phyloP scores from a whole-genome alignment of 2,113 vertebrate genomes.

The Toxotes jaculatrix region DNA sequence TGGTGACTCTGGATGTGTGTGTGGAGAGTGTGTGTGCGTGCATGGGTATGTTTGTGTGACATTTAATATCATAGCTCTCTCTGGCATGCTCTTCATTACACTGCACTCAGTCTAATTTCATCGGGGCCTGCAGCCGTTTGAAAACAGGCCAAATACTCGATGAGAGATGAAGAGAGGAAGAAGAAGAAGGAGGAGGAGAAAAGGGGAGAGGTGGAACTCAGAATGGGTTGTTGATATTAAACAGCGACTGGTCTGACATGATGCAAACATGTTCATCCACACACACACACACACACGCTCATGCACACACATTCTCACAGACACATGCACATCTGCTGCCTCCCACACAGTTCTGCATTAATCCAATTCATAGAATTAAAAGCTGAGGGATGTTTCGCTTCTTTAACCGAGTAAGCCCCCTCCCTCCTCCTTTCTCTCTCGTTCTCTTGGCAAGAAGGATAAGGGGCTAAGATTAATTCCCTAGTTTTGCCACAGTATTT shows the following conservation, averaged over 20 bases:
- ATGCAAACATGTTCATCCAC: constrained; percentile 49
- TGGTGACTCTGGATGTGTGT: background rate
- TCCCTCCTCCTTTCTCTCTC: constrained; percentile 2
- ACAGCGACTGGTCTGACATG: constrained; percentile 58
- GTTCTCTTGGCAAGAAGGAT: constrained; percentile 44
- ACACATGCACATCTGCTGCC: constrained; percentile 29
- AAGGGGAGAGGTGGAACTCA: constrained; percentile 55
- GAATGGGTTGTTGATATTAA: constrained; percentile 72
- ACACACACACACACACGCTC: background rate
- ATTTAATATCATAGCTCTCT: constrained; percentile 74
- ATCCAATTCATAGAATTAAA: constrained; percentile 78
- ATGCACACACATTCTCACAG: constrained; percentile 2
- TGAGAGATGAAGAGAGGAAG: constrained; percentile 63
- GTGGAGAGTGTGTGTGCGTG: constrained; percentile 16
- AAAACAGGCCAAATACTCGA: constrained; percentile 70
- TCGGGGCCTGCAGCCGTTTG: constrained; percentile 73
- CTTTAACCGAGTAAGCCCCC: constrained; percentile 17
- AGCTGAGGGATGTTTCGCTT: constrained; percentile 69
- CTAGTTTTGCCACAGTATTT: constrained; percentile 69
- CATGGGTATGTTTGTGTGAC: constrained; percentile 54
- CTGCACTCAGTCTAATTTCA: constrained; percentile 80
- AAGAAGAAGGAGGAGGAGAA: constrained; percentile 22
- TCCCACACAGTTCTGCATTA: constrained; percentile 63
- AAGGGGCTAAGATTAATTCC: constrained; percentile 73
- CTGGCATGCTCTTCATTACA: constrained; percentile 73